Evolutionary conservation across 2,888 invertebrate species (phyloP).

Genomic region (Timema podura): DNA sequence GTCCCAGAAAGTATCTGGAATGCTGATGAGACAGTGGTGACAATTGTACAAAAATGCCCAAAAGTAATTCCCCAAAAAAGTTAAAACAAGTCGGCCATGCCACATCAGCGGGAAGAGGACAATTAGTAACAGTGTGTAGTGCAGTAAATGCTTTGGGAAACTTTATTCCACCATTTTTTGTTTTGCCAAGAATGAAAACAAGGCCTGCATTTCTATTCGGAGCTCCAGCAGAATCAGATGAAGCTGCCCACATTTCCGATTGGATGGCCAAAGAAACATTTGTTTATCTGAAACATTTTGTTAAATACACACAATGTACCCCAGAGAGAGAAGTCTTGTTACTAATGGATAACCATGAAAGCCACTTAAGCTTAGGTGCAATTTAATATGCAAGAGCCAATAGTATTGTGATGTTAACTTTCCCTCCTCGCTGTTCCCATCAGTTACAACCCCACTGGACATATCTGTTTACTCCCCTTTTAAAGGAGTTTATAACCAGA

Average conservation of each 20-base stretch:
- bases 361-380: slow-evolving; percentile 10
- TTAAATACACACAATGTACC: not conserved
- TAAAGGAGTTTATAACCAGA: slow-evolving; percentile 36
- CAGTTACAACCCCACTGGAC: slow-evolving; percentile 43
- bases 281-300: slow-evolving; percentile 15
- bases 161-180: slow-evolving; percentile 1
- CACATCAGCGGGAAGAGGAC: slow-evolving; percentile 8
- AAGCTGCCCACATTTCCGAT: not conserved
- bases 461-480: slow-evolving; percentile 37
- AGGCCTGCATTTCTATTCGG: not conserved
- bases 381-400: slow-evolving; percentile 37
- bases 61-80: too few species aligned
- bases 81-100: too few species aligned
- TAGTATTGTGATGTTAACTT: slow-evolving; percentile 42
- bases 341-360: slow-evolving; percentile 15
- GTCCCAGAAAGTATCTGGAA: too few species aligned
- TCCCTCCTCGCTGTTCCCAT: slow-evolving; percentile 43
- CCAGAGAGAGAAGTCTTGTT: not conserved
- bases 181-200: not conserved
- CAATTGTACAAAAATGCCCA: too few species aligned
- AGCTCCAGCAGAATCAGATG: slow-evolving; percentile 4
- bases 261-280: slow-evolving; percentile 16
- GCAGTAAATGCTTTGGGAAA: slow-evolving; percentile 10
- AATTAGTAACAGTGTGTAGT: slow-evolving; percentile 3
- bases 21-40: too few species aligned